Conservation (phyloP, 2,888 invertebrate species). For the Melinaea menophilus region DNA sequence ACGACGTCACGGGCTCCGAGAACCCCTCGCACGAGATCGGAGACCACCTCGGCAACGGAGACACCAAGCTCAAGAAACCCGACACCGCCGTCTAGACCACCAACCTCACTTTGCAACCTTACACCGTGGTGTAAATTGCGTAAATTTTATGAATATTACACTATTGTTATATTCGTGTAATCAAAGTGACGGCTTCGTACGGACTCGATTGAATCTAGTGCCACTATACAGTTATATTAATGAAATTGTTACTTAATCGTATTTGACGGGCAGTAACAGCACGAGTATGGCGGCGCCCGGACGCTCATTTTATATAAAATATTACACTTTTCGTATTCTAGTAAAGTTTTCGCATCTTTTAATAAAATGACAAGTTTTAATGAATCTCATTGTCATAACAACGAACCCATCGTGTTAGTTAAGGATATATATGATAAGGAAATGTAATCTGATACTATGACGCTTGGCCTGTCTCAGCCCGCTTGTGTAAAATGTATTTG, state of each 20-base stretch:
- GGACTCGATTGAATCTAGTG: no score
- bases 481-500: no score
- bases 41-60: conserved; percentile 78
- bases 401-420: conserved; percentile 4
- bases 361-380: neutral
- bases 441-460: neutral
- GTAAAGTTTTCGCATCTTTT: no score
- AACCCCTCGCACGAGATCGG: conserved; percentile 80
- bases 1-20: conserved; percentile 78
- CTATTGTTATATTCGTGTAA: neutral
- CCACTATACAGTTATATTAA: no score
- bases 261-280: no score
- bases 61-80: conserved; percentile 73
- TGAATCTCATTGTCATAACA: neutral
- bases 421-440: neutral
- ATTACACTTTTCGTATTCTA: no score
- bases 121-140: neutral
- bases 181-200: no score
- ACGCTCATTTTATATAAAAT: neutral
- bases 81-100: conserved; percentile 70
- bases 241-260: no score
- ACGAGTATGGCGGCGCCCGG: neutral
- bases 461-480: neutral
- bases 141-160: no score
- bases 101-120: conserved; percentile 28